phyloP scores from a whole-genome alignment of 1,140 invertebrate species.

The Drosophila equinoxialis region DNA sequence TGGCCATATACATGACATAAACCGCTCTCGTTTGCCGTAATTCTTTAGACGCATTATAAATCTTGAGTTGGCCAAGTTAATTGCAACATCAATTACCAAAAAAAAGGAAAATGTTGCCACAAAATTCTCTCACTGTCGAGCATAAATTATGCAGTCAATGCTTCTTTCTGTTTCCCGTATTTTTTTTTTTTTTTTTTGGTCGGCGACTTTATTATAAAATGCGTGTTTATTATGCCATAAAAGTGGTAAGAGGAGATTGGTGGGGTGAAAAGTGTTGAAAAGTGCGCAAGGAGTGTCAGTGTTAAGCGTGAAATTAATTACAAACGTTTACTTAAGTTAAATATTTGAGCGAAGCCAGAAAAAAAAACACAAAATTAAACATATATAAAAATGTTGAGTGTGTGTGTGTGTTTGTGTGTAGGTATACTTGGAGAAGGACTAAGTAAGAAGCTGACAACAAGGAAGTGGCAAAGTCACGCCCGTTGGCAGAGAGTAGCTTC shows the following conservation, averaged over 20 bases:
- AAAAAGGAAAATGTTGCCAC: conserved; percentile 47
- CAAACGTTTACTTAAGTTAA: conserved; percentile 78
- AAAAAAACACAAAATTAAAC: conserved; percentile 1
- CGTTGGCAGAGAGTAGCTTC: conserved; percentile 37
- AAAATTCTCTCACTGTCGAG: conserved; percentile 44
- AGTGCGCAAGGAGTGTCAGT: conserved; percentile 65
- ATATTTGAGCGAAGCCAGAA: conserved; percentile 66
- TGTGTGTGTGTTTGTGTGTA: not conserved
- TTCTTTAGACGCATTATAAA: conserved; percentile 45
- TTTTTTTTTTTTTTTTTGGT: conserved; percentile 19
- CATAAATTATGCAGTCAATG: conserved; percentile 77
- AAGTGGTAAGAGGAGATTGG: conserved; percentile 21
- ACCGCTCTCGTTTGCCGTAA: not conserved
- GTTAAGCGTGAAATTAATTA: conserved; percentile 78
- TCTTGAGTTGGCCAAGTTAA: conserved; percentile 57
- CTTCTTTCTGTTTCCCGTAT: conserved; percentile 23
- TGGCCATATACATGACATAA: conserved; percentile 11
- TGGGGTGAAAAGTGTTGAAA: conserved; percentile 56
- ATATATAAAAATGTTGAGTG: not conserved
- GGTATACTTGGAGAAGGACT: conserved; percentile 4
- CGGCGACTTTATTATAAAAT: conserved; percentile 72
- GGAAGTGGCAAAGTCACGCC: conserved; percentile 38
- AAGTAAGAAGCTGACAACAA: conserved; percentile 22
- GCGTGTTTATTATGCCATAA: conserved; percentile 76
- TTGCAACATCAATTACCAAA: conserved; percentile 70